Conservation (phyloP, 2,797 vertebrate genomes). For the Sphaeramia orbicularis region DNA sequence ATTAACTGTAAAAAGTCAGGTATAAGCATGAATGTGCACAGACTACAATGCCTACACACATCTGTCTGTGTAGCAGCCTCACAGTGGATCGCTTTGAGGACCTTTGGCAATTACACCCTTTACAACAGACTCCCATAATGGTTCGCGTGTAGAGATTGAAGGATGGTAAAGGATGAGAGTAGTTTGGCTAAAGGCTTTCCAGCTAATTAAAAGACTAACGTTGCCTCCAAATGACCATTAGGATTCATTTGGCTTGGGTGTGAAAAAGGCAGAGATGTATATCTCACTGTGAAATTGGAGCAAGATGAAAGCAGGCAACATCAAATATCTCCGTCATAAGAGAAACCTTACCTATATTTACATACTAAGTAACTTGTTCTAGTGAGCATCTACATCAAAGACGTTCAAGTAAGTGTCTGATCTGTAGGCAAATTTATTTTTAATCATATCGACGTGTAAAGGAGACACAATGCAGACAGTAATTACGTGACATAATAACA, state of each 20-base stretch:
- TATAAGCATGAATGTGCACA: not conserved
- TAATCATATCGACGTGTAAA: conserved; percentile 27
- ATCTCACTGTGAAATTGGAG: conserved; percentile 41
- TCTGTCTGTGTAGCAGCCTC: conserved; percentile 33
- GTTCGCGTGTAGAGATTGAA: conserved; percentile 47
- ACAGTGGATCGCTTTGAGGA: conserved; percentile 47
- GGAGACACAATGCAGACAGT: conserved; percentile 25
- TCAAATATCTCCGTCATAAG: conserved; percentile 19
- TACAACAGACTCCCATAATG: conserved; percentile 52
- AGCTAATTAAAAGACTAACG: conserved; percentile 79
- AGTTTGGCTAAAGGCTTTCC: conserved; percentile 72
- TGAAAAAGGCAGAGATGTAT: conserved; percentile 62
- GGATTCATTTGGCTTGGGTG: conserved; percentile 56
- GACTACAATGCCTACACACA: conserved; percentile 3
- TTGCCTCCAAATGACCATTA: conserved; percentile 74
- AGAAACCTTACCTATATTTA: conserved; percentile 38
- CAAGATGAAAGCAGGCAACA: conserved; percentile 41
- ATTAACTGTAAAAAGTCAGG: not conserved
- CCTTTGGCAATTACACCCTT: conserved; percentile 57
- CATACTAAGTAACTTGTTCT: conserved; percentile 23
- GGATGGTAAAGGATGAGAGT: conserved; percentile 63
- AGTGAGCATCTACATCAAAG: conserved; percentile 29
- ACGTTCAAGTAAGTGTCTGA: conserved; percentile 9
- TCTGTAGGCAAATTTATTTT: conserved; percentile 13
- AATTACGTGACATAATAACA: conserved; percentile 43